Base-by-base conservation (phyloP, 2,888 invertebrate genomes). In the Acleris sparsana region DNA sequence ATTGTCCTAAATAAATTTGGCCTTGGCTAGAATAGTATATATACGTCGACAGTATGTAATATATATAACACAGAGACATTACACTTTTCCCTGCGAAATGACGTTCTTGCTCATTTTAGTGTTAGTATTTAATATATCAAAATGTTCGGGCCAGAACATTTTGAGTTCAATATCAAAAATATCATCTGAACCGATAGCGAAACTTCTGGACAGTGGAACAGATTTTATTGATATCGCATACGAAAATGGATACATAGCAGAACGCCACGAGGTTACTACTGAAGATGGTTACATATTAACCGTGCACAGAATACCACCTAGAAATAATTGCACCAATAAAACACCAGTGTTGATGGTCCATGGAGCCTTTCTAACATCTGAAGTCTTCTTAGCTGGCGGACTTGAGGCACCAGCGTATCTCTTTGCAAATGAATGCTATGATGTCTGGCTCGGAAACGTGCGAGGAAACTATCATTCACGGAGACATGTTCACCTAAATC, bases 381-480 rank as follows among this genome's bases (percentile, higher is more conserved):
- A 57, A n/a, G 39, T 39, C 1, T 53, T 25, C 13, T 6, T 58
- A 22, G 52, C 33, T 6, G n/a, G 49, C 0, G 44, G 56, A 18
- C 20, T 20, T 16, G 53, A 59, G 39, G 59, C 33, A 7, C 44
- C 44, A 22, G 43, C 7, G 16, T 56, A 22, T 44, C 18, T 56
- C n/a, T 7, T 56, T 3, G 43, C 56, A 18, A 33, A 56, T 16
- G 44, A 56, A 5, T 58, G 64, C n/a, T 59, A 53, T 46, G 64
- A 64, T 16, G 53, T 59, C 17, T 64, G 64, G 64, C 3, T 18
- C 5, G 25, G 25, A 5, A 25, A 25, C 25, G 6, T 6, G 2
- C 5, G 25, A 25, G 25, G 25, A 25, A 25, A 25, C 25, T 25
- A 2, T 25, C 25, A 25, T 25, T 25, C 25, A 25, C 25, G 25